These are phyloP conservation scores for Cerastoderma edule DNA, from an alignment of 2,888 invertebrate species.

Conservation along the genomic window DNA sequence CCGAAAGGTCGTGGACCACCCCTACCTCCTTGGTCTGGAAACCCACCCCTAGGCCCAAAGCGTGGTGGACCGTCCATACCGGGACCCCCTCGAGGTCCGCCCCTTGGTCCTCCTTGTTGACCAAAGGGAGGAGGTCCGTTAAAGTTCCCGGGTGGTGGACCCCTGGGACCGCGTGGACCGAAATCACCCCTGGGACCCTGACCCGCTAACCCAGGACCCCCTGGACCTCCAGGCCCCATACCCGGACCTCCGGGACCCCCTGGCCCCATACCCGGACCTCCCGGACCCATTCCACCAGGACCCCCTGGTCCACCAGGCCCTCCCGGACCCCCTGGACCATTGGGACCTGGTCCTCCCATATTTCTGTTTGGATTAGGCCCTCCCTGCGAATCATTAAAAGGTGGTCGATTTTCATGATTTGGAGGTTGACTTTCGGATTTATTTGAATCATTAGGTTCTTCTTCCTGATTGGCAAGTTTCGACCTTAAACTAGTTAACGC, in stretches of 20 bases:
- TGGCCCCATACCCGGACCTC: neutral
- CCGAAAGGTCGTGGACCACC: constrained; percentile 51
- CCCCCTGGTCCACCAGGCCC: constrained; percentile 10
- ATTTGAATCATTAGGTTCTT: constrained; percentile 22
- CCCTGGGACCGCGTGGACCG: constrained; percentile 50
- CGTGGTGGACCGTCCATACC: constrained; percentile 61
- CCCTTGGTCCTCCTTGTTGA: constrained; percentile 45
- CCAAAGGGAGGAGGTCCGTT: constrained; percentile 51
- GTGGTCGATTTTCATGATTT: neutral
- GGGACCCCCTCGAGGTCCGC: constrained; percentile 51
- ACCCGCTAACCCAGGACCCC: constrained; percentile 45
- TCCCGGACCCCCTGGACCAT: constrained; percentile 49
- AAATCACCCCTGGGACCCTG: constrained; percentile 53
- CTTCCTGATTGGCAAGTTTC: constrained; percentile 56
- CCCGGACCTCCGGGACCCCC: constrained; percentile 14
- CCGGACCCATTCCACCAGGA: neutral
- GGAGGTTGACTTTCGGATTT: constrained; percentile 4
- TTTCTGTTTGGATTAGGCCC: constrained; percentile 25
- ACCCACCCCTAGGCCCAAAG: constrained; percentile 47
- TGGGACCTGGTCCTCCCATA: constrained; percentile 27
- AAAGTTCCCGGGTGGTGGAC: constrained; percentile 53
- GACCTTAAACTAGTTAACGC: constrained; percentile 51
- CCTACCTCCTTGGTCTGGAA: constrained; percentile 50
- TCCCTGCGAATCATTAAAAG: constrained; percentile 5
- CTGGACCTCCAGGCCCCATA: constrained; percentile 31